phyloP scores from a whole-genome alignment of 2,888 invertebrate species.

The Caenorhabditis becei region DNA sequence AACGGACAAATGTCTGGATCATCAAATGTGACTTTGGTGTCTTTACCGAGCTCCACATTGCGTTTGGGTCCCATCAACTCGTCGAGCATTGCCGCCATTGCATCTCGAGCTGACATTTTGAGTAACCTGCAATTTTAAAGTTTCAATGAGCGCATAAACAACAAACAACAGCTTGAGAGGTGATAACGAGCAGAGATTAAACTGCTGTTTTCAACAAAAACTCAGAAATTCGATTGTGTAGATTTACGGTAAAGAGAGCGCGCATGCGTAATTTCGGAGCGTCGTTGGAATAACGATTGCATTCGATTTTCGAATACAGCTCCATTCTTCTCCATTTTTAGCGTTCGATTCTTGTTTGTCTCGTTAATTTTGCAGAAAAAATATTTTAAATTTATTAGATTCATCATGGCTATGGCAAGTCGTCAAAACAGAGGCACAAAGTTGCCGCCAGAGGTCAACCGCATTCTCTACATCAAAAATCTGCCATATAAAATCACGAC shows the following conservation, averaged over 20 bases:
- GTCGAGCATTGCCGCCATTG: conserved; percentile 78
- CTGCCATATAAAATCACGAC: conserved; percentile 99
- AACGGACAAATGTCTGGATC: conserved; percentile 93
- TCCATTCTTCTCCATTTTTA: not conserved
- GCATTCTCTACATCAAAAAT: conserved; percentile 96
- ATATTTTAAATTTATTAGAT: conserved; percentile 10
- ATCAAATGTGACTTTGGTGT: conserved; percentile 65
- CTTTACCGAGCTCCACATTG: conserved; percentile 71
- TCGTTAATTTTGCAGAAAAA: not conserved
- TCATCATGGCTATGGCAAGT: conserved; percentile 79
- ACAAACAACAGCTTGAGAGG: not conserved
- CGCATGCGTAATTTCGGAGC: conserved; percentile 11
- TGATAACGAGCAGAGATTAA: not conserved
- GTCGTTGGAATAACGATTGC: conserved; percentile 10
- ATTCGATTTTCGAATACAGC: not conserved
- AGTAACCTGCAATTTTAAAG: not conserved
- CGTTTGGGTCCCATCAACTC: conserved; percentile 78
- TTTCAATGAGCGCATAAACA: no score
- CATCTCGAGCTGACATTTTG: conserved; percentile 70
- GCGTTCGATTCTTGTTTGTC: not conserved
- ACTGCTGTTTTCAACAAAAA: not conserved
- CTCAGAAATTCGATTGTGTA: conserved; percentile 11
- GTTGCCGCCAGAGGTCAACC: conserved; percentile 95
- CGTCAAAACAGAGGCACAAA: conserved; percentile 84
- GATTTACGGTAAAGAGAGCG: conserved; percentile 34